Base-by-base conservation (phyloP, 2,888 invertebrate species). In the Folsomia manolachei region DNA sequence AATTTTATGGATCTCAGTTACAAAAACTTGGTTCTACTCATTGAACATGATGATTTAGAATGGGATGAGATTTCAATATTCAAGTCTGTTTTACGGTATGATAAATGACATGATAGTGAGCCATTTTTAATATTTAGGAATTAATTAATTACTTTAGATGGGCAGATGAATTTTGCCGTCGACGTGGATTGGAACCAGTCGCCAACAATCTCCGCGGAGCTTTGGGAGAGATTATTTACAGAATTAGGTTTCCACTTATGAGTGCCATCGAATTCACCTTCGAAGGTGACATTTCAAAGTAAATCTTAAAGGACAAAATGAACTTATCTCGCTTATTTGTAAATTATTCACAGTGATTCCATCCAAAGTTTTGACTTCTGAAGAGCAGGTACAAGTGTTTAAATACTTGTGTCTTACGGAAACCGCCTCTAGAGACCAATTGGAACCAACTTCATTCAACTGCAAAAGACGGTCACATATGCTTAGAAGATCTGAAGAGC, bases 171-270 rank as follows among this genome's bases (percentile, higher is more conserved):
- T 18, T 52, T 23, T 69, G 68, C 25, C 25, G 27, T 2, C 18
- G 26, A 14, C 24, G 23, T n/a, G 68, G 26, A 2, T n/a, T 63
- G 18, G 26, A 69, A 21, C 64, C 68, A n/a, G 63, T 27, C 1
- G 21, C 68, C 2, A 63, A 60, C 11, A 69, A 69, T 25, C 21
- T 69, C 14, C 9, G 72, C 19, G 25, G 18, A 1, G 69, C 56
- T 23, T 26, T 72, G 2, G 64, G 52, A 11, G 27, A 53, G 11
- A 53, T 68, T 2, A 69, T 69, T 14, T 69, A 69, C 60, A 27
- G 63, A 27, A 72, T 72, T 21, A 23, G 72, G 11, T 72, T 72
- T 69, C 72, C 72, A 14, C n/a, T 72, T 4, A n/a, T 72, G 21
- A 60, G 56, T 0, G 27, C 72, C 4, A 60, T 69, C 39, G 64